phyloP scores from a whole-genome alignment of 2,888 invertebrate genomes.

The Anticlea derivata region DNA sequence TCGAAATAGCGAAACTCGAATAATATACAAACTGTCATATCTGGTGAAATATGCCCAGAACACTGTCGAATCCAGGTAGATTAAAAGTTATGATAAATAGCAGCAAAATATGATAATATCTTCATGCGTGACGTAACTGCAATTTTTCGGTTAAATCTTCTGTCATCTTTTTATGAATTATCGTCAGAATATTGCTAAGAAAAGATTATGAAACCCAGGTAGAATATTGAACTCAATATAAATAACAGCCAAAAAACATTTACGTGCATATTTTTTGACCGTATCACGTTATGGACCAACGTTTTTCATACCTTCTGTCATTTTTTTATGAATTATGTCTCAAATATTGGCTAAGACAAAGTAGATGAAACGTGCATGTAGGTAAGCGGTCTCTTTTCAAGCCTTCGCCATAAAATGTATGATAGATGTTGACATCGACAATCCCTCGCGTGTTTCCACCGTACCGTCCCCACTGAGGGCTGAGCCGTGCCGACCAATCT shows the following conservation, averaged over 20 bases:
- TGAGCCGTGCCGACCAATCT: constrained; percentile 59
- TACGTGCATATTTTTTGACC: constrained; percentile 21
- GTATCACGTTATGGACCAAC: constrained; percentile 22
- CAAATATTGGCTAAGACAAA: constrained; percentile 30
- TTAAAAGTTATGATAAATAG: constrained; percentile 11
- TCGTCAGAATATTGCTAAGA: constrained; percentile 6
- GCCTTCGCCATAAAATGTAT: constrained; percentile 77
- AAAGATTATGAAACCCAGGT: constrained; percentile 22
- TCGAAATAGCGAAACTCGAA: background rate
- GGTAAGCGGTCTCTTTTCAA: constrained; percentile 68
- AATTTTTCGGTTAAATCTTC: constrained; percentile 20
- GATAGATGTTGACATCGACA: constrained; percentile 75
- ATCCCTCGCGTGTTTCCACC: constrained; percentile 76
- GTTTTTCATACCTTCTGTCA: constrained; percentile 27
- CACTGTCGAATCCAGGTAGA: background rate
- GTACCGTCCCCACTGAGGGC: constrained; percentile 77
- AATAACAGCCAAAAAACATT: constrained; percentile 20
- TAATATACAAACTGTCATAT: constrained; percentile 12
- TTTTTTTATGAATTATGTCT: constrained; percentile 28
- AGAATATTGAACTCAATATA: constrained; percentile 28
- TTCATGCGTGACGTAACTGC: constrained; percentile 22
- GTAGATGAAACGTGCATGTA: constrained; percentile 66
- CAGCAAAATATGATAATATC: constrained; percentile 19
- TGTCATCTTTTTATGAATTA: constrained; percentile 30
- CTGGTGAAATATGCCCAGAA: background rate